These are phyloP conservation scores for Hirudinaria manillensis DNA, from an alignment of 2,888 invertebrate genomes.

Conservation along the genomic window DNA sequence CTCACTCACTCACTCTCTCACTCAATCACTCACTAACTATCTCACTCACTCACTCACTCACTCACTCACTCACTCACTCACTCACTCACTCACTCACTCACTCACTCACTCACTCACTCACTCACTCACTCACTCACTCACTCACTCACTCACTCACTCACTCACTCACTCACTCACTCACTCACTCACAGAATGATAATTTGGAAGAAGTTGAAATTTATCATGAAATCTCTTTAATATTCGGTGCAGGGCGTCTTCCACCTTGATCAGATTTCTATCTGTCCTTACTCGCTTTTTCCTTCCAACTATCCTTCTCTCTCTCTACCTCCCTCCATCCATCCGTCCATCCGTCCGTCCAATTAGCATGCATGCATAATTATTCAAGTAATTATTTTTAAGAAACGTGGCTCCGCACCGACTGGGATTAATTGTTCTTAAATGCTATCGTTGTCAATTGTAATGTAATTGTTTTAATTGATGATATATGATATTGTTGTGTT, in stretches of 20 bases:
- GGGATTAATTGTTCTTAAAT: too few relatives aligned
- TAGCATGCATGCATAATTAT: too few relatives aligned
- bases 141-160: slow-evolving; percentile 15
- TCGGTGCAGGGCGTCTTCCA: not conserved
- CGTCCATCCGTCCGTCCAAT: too few relatives aligned
- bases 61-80: slow-evolving; percentile 33
- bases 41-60: slow-evolving; percentile 35
- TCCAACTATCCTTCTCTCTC: not conserved
- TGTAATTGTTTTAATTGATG: too few relatives aligned
- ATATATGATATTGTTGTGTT: too few relatives aligned
- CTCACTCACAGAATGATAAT: not conserved
- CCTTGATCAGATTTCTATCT: not conserved
- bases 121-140: slow-evolving; percentile 4
- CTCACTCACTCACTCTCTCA: slow-evolving; percentile 13
- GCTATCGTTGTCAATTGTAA: too few relatives aligned
- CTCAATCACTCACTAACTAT: slow-evolving; percentile 32
- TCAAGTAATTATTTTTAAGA: too few relatives aligned
- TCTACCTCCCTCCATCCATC: too few relatives aligned
- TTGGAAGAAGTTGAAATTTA: too few relatives aligned
- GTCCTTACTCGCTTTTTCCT: not conserved
- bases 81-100: slow-evolving; percentile 35
- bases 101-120: slow-evolving; percentile 35
- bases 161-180: slow-evolving; percentile 16
- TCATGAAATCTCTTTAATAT: too few relatives aligned
- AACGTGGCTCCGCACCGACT: too few relatives aligned